Base-by-base conservation (phyloP, 1,140 invertebrate species). In the Lordiphosa mommai region DNA sequence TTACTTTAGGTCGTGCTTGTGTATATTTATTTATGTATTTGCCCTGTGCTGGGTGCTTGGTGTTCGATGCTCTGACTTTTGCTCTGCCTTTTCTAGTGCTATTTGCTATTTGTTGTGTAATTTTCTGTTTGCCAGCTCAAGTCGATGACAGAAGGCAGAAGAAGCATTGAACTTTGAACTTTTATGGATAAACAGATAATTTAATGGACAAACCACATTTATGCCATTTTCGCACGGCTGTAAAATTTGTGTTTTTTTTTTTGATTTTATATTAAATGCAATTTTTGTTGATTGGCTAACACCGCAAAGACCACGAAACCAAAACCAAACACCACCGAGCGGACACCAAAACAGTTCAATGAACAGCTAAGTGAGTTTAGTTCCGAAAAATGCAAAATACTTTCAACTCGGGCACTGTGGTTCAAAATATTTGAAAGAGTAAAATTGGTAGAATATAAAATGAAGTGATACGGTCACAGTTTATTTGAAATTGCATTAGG, bases 11-110 rank as follows among this genome's bases (percentile, higher is more conserved):
- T 67, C 41, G 61, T 59, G 58, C 73, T 47, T 38, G 50, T 43
- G 71, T 82, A 82, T 73, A 82, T 73, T 82, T 80, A 79, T 79
- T 80, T 80, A 79, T 79, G 80, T 80, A 80, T 80, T 82, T 61
- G 71, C 61, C 40, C 53, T 71, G 37, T 43, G 53, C 57, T 51
- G 12, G 23, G 20, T 16, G 27, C 10, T 46, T 2, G 4, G 7
- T 10, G 23, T n/a, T n/a, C n/a, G n/a, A n/a, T n/a, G n/a, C n/a
- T n/a, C n/a, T n/a, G n/a, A n/a, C 12, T 3, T 5, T 17, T 29
- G 8, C 40, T 12, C 17, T 40, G 16, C 36, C 8, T 16, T 27
- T 13, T 67, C 30, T 56, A 30, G 12, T 14, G 6, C 7, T 14
- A 23, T 23, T 23, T 6, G 33, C 38, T 55, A 59, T 76, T 49